Evolutionary conservation across 2,888 invertebrate genomes (phyloP), one percentile per base, ranked within the genome.

Genomic region (Apoderus coryli): DNA sequence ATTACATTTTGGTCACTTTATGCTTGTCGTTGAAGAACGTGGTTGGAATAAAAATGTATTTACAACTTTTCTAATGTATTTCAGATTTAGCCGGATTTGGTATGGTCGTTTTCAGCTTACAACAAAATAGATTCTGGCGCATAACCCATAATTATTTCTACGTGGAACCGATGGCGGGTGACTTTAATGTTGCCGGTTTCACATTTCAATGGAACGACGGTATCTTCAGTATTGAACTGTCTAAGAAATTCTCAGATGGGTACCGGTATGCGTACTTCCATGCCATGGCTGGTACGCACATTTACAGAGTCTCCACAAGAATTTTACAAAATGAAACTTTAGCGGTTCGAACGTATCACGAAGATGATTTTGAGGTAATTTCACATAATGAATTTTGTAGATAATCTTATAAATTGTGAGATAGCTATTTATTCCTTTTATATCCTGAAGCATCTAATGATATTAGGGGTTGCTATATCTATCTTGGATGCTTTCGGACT

Each of bases 191-290:
- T 29, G 72, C 71, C 16, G 77, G 73, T 0, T 65, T 76, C 42
- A 56, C 61, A 1, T 85, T 81, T 59, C 73, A 76, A 47, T 85
- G 81, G 82, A 72, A 70, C 38, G 84, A 84, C 46, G 82, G 82
- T 0, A 63, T 84, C 7, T 82, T 84, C 54, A 80, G 81, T 34
- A 52, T 77, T 2, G 71, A 74, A 0, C 46, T 79, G 9, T 68
- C 72, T 0, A 62, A 65, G 0, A 48, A 56, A 0, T 52, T 57
- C 2, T 16, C 46, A 0, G 64, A 72, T 40, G 69, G 71, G 9
- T 69, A 61, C 44, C 65, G 72, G 29, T 64, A 64, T 1, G 67
- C 76, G 0, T 80, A 72, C 58, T 85, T 84, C 64, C 84, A 85
- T 49, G 66, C 84, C 0, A 68, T 85, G 69, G 69, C 78, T 25